Base-by-base conservation (phyloP, 2,797 vertebrate genomes). In the Sebastes matsubarae region DNA sequence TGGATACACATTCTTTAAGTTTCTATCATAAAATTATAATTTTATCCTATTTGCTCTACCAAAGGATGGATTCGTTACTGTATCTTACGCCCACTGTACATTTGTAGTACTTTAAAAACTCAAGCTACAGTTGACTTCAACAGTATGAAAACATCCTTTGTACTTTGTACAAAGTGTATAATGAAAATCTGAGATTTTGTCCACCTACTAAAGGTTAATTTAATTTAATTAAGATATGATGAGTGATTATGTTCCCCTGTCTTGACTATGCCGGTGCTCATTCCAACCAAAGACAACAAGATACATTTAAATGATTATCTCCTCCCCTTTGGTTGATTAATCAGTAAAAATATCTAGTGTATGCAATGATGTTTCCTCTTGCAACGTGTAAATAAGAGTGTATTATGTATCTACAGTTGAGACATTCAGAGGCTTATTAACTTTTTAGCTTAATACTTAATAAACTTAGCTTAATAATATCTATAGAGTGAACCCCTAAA, bases 211-310 rank as follows among this genome's bases (percentile, higher is more conserved):
- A 74, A 67, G 8, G 12, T 63, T 58, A 5, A 59, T 25, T 50
- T 64, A n/a, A 59, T 59, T 38, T n/a, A n/a, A 58, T 58, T 52
- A 16, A 54, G 16, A 2, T 25, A 42, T 71, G 42, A 42, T 74
- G 42, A 70, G 8, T 34, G 36, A 18, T 25, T 2, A 5, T 54
- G n/a, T 38, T 3, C 11, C 22, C 14, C 22, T 68, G 8, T 38
- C 14, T 4, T 10, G 20, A 42, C 5, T 20, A 36, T 27, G 14
- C 36, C 30, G 18, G 30, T n/a, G 11, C 54, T 46, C 2, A 29
- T 72, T 65, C 42, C 4, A 74, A 65, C 50, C 59, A 80, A 83
- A 75, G 52, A 59, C 16, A 50, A 50, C 46, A 50, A 50, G 46
- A 55, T 0, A 30, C 5, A 25, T 55, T 25, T 27, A 14, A 55